Percentiles rank a stretch among this genome's conserved stretches.
phyloP scores from a whole-genome alignment of 2,113 vertebrate species.

The Aegithalos caudatus region DNA sequence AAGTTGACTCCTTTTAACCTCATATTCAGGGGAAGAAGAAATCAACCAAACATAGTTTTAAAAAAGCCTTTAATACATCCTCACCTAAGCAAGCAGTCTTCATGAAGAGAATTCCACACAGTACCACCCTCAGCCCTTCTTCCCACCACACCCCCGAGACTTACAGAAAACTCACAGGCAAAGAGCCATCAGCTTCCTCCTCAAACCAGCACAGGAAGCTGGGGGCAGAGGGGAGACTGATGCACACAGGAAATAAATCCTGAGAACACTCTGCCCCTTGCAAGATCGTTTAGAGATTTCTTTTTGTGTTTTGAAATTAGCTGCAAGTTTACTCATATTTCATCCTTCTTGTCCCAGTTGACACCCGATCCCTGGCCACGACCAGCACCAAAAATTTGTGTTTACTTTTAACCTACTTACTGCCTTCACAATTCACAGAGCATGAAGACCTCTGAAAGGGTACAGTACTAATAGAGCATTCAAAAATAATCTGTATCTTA shows the following conservation, averaged over 20 bases:
- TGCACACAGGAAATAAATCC: neutral
- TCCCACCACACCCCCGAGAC: accelerated
- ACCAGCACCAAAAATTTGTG: neutral
- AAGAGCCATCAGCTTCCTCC: neutral
- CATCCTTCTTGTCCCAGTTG: neutral
- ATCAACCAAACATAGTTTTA: neutral
- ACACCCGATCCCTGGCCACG: neutral
- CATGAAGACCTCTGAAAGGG: neutral
- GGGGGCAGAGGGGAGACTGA: neutral
- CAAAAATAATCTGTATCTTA: neutral
- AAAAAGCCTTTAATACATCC: neutral
- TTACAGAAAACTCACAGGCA: neutral
- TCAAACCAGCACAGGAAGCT: neutral
- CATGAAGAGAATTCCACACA: neutral
- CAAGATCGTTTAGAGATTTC: neutral
- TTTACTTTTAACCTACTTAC: neutral
- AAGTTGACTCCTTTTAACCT: neutral
- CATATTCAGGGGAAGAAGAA: neutral
- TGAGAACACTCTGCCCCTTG: neutral
- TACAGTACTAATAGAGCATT: accelerated
- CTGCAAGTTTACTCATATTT: neutral
- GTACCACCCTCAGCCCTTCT: neutral
- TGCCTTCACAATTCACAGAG: neutral
- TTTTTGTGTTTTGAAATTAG: neutral
- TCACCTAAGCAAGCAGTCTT: neutral